Base-by-base conservation (phyloP, 1,140 invertebrate species). In the Chironomus striatipennis region DNA sequence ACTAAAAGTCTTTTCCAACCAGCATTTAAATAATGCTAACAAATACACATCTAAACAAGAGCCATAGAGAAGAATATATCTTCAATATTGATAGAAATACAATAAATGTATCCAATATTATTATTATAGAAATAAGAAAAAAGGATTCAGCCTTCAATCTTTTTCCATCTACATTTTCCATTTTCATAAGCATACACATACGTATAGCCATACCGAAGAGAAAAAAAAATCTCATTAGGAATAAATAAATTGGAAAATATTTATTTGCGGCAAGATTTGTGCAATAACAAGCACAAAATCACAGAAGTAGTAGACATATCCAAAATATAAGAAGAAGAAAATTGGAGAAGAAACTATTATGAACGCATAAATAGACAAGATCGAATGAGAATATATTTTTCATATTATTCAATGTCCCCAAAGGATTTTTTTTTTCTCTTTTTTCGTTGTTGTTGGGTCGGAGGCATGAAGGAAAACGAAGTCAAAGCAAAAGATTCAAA, bases 201-300 rank as follows among this genome's bases (percentile, higher is more conserved):
- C 12, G 12, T 15, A 57, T 57, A 34, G 24, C 24, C 24, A 34
- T 2, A 34, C 5, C 5, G 47, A 15, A 57, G 8, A 47, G 43
- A 67, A 20, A 17, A 57, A 57, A n/a, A 70, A 70, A 70, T 70
- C 65, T 70, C 65, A 70, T 70, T 21, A 70, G 65, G 18, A 70
- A 70, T 70, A 70, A 70, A 70, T 70, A 70, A 20, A 70, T 70
- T 70, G 65, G 65, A 70, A 70, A 70, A 70, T 70, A 70, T 70
- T 70, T 70, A 21, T 70, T 20, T 20, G 65, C 65, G 65, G 17
- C 12, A 34, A 34, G 24, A 34, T 34, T 34, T 34, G 24, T 34
- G 47, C n/a, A n/a, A n/a, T 57, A 57, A 12, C 47, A 12, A n/a
- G n/a, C 10, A 57, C 47, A 57, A n/a, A 57, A 57, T 12, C 10